A percentile compares a stretch with the other conserved stretches of the same genome.
These are phyloP conservation scores for Sebastes trivittatus DNA, from an alignment of 2,797 vertebrate genomes.

Conservation along the genomic window DNA sequence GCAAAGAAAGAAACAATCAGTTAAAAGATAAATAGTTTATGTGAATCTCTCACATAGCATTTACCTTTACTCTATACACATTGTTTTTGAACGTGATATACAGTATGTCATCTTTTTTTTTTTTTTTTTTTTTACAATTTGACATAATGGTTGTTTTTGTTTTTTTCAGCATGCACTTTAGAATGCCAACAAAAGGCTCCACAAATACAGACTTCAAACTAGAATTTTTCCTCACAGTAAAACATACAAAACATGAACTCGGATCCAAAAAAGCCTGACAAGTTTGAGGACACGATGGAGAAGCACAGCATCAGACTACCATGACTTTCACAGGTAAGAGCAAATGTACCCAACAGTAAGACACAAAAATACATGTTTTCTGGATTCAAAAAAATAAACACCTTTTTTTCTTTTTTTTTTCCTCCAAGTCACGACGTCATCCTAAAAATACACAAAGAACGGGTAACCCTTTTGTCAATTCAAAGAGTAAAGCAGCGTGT, in stretches of 20 bases:
- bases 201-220: constrained; percentile 86
- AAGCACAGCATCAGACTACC: constrained; percentile 86
- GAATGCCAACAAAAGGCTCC: constrained; percentile 88
- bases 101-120: constrained; percentile 49
- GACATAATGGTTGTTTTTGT: constrained; percentile 78
- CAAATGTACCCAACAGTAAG: constrained; percentile 84
- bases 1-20: constrained; percentile 46
- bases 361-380: constrained; percentile 86
- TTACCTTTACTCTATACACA: constrained; percentile 79
- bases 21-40: constrained; percentile 84
- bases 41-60: constrained; percentile 77
- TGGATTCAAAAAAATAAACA: constrained; percentile 81
- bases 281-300: constrained; percentile 79
- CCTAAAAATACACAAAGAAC: constrained; percentile 71
- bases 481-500: constrained; percentile 78
- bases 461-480: constrained; percentile 59
- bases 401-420: constrained; percentile 38
- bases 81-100: constrained; percentile 72
- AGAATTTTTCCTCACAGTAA: constrained; percentile 81
- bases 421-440: constrained; percentile 61
- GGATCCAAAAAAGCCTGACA: constrained; percentile 80
- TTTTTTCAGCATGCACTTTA: constrained; percentile 89
- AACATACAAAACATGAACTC: constrained; percentile 78
- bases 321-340: constrained; percentile 81
- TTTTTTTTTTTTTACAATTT: constrained; percentile 72